These are phyloP conservation scores for Okamejei kenojei DNA, from an alignment of 2,797 vertebrate species.

Conservation along the genomic window DNA sequence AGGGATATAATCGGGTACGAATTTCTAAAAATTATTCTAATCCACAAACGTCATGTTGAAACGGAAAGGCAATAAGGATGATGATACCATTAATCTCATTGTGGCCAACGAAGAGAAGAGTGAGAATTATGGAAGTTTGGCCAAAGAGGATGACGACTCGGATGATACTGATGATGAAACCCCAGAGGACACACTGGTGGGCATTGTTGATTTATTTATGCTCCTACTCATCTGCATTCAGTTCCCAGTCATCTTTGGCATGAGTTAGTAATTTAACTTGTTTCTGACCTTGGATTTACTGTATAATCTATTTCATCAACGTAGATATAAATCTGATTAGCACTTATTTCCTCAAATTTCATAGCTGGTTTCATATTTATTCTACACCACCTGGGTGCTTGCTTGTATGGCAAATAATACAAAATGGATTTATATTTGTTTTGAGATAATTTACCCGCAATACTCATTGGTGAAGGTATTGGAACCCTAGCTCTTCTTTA, in stretches of 20 bases:
- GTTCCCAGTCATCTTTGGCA: background rate
- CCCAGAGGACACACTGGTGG: background rate
- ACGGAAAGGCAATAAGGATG: background rate
- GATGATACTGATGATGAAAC: background rate
- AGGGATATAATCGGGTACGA: background rate
- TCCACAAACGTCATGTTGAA: background rate
- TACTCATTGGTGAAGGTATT: too few relatives aligned
- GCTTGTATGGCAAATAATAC: background rate
- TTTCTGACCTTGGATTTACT: background rate
- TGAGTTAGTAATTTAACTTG: too few relatives aligned
- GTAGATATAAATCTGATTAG: background rate
- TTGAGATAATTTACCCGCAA: background rate
- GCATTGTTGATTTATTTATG: background rate
- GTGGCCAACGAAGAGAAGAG: background rate
- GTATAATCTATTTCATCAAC: background rate
- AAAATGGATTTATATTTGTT: background rate
- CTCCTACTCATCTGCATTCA: background rate
- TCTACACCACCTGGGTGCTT: background rate
- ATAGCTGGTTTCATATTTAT: background rate
- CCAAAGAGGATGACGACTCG: background rate
- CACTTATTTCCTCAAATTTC: background rate
- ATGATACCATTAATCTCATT: conserved; percentile 3
- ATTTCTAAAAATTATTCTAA: background rate
- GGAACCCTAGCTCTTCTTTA: too few relatives aligned
- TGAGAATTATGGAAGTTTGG: conserved; percentile 21